phyloP scores from a whole-genome alignment of 2,797 vertebrate genomes.

The Austrolebias charrua region DNA sequence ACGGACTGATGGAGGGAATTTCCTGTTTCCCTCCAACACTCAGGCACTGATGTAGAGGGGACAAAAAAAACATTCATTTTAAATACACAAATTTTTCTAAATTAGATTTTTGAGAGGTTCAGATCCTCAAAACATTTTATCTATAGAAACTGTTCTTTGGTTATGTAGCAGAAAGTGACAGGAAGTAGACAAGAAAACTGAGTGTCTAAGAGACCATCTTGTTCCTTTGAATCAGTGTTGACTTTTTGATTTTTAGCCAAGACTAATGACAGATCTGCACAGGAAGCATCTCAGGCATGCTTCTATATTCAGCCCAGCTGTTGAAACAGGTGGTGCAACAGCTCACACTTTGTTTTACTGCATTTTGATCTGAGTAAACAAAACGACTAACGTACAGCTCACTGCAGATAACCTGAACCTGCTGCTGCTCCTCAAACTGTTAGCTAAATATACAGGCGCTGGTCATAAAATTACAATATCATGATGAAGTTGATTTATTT shows the following conservation, averaged over 20 bases:
- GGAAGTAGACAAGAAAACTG: too few relatives aligned
- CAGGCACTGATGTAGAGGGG: too few relatives aligned
- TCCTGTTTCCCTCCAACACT: too few relatives aligned
- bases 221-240: not conserved
- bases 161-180: not conserved
- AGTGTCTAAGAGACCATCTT: too few relatives aligned
- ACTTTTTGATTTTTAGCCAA: constrained; percentile 8
- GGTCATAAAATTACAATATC: too few relatives aligned
- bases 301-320: not conserved
- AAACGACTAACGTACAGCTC: not conserved
- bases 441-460: too few relatives aligned
- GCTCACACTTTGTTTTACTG: not conserved
- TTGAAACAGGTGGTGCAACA: not conserved
- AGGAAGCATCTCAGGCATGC: constrained; percentile 6
- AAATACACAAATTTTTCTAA: too few relatives aligned
- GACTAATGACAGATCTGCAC: constrained; percentile 1
- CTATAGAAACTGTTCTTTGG: not conserved
- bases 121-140: not conserved
- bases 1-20: too few relatives aligned
- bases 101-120: too few relatives aligned
- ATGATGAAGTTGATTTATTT: too few relatives aligned
- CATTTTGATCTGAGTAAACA: not conserved
- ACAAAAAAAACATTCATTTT: too few relatives aligned
- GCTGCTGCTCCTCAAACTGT: not conserved
- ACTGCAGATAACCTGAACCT: not conserved